phyloP scores from a whole-genome alignment of 2,888 invertebrate genomes.

The Dolichomitus sp. region DNA sequence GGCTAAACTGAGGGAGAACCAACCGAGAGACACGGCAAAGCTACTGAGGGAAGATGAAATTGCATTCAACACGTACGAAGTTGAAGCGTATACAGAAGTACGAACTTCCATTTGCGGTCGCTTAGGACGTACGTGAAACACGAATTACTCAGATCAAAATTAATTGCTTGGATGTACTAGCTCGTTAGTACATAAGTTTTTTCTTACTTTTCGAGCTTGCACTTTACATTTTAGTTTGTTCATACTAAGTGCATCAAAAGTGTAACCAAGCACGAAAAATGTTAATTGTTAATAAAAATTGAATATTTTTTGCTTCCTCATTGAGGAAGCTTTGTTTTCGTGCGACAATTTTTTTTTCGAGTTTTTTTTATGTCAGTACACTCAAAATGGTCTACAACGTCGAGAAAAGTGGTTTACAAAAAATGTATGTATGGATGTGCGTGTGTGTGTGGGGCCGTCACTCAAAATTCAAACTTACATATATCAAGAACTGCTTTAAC shows the following conservation, averaged over 20 bases:
- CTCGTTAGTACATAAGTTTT: not conserved
- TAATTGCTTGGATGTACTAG: not conserved
- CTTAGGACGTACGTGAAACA: not conserved
- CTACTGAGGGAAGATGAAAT: not conserved
- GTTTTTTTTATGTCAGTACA: too few relatives aligned
- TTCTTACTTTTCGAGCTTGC: not conserved
- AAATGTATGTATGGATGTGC: too few relatives aligned
- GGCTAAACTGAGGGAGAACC: not conserved
- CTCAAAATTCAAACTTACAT: too few relatives aligned
- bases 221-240: not conserved
- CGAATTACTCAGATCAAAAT: not conserved
- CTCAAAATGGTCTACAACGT: too few relatives aligned
- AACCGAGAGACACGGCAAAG: not conserved
- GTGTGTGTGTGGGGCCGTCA: too few relatives aligned
- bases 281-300: not conserved
- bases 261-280: not conserved
- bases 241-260: not conserved
- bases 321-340: too few relatives aligned
- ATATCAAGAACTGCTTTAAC: too few relatives aligned
- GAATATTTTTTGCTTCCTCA: too few relatives aligned
- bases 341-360: too few relatives aligned
- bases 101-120: not conserved
- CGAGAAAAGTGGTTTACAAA: too few relatives aligned
- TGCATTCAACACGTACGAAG: constrained; percentile 20
- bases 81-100: constrained; percentile 11